Conservation (phyloP, 1,140 invertebrate species). For the Drosophila baimaii region DNA sequence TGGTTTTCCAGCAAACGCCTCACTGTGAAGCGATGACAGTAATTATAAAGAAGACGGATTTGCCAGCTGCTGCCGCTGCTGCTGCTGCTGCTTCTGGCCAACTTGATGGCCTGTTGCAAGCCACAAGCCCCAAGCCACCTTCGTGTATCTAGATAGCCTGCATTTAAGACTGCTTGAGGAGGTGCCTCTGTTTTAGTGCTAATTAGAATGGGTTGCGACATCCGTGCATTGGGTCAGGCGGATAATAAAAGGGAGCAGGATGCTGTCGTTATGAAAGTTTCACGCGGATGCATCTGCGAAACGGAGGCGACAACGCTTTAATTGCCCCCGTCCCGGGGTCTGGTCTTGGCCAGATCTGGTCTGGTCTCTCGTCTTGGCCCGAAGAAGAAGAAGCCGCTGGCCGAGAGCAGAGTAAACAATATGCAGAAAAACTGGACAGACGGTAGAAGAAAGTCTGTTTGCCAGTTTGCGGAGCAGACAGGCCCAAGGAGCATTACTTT, state of each 20-base stretch:
- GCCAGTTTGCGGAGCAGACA: constrained; percentile 45
- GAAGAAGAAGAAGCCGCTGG: constrained; percentile 32
- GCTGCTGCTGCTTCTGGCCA: background rate
- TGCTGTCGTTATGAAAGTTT: constrained; percentile 75
- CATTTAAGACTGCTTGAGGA: no score
- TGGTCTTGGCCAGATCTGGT: constrained; percentile 55
- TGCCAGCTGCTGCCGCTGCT: constrained; percentile 41
- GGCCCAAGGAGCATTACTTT: constrained; percentile 69
- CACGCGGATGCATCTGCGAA: constrained; percentile 61
- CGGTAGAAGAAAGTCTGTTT: constrained; percentile 71
- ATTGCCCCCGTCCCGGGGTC: constrained; percentile 56
- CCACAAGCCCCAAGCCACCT: constrained; percentile 46
- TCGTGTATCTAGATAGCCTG: constrained; percentile 14
- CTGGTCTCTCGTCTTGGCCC: constrained; percentile 31
- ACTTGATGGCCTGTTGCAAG: constrained; percentile 32
- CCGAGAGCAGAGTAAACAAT: constrained; percentile 60
- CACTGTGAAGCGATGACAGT: constrained; percentile 57
- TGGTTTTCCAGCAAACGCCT: constrained; percentile 31
- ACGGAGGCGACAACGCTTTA: constrained; percentile 47
- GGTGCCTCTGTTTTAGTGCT: constrained; percentile 17
- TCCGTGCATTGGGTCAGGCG: constrained; percentile 19
- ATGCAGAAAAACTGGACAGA: constrained; percentile 79
- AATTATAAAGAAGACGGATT: constrained; percentile 80
- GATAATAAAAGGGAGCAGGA: constrained; percentile 59
- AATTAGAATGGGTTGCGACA: constrained; percentile 57